Base-by-base conservation (phyloP, 2,113 vertebrate genomes). In the Heterochromis multidens region DNA sequence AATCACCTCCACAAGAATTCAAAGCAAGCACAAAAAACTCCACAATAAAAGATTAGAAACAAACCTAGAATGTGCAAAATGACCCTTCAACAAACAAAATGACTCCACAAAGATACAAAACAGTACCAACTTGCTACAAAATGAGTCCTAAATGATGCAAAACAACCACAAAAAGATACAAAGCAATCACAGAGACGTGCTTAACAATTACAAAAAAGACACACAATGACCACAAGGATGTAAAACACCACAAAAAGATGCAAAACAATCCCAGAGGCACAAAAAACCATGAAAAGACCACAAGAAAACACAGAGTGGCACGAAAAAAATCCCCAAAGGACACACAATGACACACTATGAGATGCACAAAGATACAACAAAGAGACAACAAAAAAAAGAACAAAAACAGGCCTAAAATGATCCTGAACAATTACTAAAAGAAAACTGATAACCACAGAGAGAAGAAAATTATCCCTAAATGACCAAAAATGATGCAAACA, bases 401-500 rank as follows among this genome's bases (percentile, higher is more conserved):
- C 0, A 0, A 65, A 65, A 65, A 40, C 33, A 23, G 21, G 37
- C 62, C 0, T 0, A 40, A 65, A 40, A 23, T 65, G 21, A 65
- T 40, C 62, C 4, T 1, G 62, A 65, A 65, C 21, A 65, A 23
- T 40, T 65, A 65, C 33, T 14, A 40, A 65, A 65, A 40, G 62
- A 40, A 65, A 16, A 33, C 23, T 40, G 33, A 9, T 33, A 65
- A 14, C 33, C 62, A 9, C 62, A 65, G 37, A 65, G 62, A 65
- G 11, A 65, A 23, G 33, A n/a, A n/a, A n/a, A 65, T 63, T 63
- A 63, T 63, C 11, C 33, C 61, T 37, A n/a, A 63, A 63, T 37
- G 4, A 63, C n/a, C 33, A 63, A n/a, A 61, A 40, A 40, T 40
- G 11, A 40, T 40, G 11, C 10, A 40, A 12, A 40, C 37, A 40